These are phyloP conservation scores for Deladenus siricidicola DNA, from an alignment of 2,888 invertebrate genomes.

Conservation along the genomic window DNA sequence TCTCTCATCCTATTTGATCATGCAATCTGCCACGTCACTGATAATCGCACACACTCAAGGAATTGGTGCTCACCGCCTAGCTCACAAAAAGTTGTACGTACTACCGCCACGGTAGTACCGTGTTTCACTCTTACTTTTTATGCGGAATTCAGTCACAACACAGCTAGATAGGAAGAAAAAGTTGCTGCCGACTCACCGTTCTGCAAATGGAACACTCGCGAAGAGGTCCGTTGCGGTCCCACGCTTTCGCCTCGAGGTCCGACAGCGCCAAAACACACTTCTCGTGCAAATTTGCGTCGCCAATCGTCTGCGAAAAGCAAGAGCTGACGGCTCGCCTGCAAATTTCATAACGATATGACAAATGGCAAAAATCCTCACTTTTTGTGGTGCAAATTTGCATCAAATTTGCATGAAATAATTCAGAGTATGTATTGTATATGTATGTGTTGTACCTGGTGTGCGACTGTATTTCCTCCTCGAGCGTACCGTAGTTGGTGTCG, in stretches of 20 bases:
- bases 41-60: too few relatives aligned
- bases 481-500: constrained; percentile 45
- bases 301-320: constrained; percentile 49
- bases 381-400: too few relatives aligned
- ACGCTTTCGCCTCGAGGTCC: constrained; percentile 29
- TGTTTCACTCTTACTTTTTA: too few relatives aligned
- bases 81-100: too few relatives aligned
- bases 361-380: constrained; percentile 1
- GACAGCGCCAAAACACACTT: constrained; percentile 43
- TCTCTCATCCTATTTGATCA: too few relatives aligned
- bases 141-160: too few relatives aligned
- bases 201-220: constrained; percentile 51
- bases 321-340: constrained; percentile 43
- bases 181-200: constrained; percentile 29
- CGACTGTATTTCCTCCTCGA: constrained; percentile 47
- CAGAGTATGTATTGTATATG: not conserved
- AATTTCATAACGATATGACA: not conserved
- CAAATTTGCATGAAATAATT: too few relatives aligned
- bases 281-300: constrained; percentile 48
- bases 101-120: too few relatives aligned
- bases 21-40: too few relatives aligned
- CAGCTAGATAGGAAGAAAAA: not conserved
- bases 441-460: constrained; percentile 39
- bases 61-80: too few relatives aligned
- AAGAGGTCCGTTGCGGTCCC: constrained; percentile 52